Conservation (phyloP, 2,113 vertebrate genomes). For the Tenebrosternarchus preto region DNA sequence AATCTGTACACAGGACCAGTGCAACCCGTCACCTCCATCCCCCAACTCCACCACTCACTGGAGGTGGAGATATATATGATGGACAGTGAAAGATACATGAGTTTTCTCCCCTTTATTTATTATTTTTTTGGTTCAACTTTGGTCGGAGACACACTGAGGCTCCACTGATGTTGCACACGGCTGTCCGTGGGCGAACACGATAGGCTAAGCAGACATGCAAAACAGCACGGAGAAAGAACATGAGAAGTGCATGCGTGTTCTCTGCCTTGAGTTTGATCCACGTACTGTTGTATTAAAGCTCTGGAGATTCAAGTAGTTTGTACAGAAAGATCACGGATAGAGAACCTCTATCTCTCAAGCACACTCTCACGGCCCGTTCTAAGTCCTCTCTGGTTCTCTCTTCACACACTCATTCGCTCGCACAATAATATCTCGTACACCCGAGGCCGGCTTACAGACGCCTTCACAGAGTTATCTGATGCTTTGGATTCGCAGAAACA, state of each 20-base stretch:
- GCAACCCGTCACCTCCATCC: not conserved
- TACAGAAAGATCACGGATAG: conserved; percentile 62
- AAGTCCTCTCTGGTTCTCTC: conserved; percentile 10
- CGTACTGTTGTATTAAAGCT: conserved; percentile 77
- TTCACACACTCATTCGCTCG: conserved; percentile 46
- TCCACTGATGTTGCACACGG: conserved; percentile 49
- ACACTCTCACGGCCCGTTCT: conserved; percentile 9
- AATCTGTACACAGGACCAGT: conserved; percentile 32
- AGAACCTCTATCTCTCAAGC: conserved; percentile 36
- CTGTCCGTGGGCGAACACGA: not conserved
- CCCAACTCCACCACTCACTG: not conserved
- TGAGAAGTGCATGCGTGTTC: conserved; percentile 13
- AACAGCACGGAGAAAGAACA: not conserved
- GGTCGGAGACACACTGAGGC: conserved; percentile 58
- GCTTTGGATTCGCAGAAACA: conserved; percentile 65
- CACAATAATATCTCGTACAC: conserved; percentile 60
- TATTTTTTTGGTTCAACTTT: conserved; percentile 75
- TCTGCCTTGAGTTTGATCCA: conserved; percentile 57
- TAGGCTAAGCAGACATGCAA: conserved; percentile 62
- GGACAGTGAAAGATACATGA: conserved; percentile 19
- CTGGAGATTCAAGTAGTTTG: conserved; percentile 73
- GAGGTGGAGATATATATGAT: conserved; percentile 11
- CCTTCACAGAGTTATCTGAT: conserved; percentile 62
- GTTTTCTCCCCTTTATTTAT: conserved; percentile 53
- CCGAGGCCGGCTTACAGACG: conserved; percentile 64